Evolutionary conservation across 2,888 invertebrate species (phyloP), one percentile per base, ranked within the genome.

Genomic region (Dynastes maya): DNA sequence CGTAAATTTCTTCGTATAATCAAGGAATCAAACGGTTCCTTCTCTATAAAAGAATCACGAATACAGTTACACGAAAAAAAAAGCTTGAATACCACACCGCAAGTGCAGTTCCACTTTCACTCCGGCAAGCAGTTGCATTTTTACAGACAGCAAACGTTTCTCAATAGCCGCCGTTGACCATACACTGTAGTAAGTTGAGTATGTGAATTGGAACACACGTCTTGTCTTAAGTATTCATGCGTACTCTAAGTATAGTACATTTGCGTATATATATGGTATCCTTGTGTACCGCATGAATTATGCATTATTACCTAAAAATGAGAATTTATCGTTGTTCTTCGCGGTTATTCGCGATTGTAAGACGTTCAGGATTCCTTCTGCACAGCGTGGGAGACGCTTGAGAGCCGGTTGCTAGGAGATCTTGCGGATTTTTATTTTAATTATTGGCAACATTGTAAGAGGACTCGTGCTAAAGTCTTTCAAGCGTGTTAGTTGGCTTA

Each of bases 391-490:
- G 71, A 71, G 67, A 55, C 29, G 55, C 37, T 55, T n/a, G 29
- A 71, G 58, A 71, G 71, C 71, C 71, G 71, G 71, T 71, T 71
- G 71, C 71, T 71, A 71, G 71, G 71, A 71, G 71, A 71, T 71
- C 71, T 71, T 58, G 71, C 71, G 55, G 58, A 71, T 71, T 71
- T 71, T 71, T 71, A 71, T 71, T 71, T 71, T 71, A 71, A 71
- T 71, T 71, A 71, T 71, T 71, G 71, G 71, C 71, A 71, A 71
- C 71, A 71, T 58, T 71, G 71, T 55, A 71, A 58, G 71, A 13
- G 71, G n/a, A 71, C 55, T 71, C 71, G 58, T 71, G 71, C 71
- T 71, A 37, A 70, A 71, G 71, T 58, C 71, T 71, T 71, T 71
- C 55, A 40, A 71, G 55, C 71, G 71, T 58, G 58, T 71, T 71